A percentile compares a stretch with the other conserved stretches of the same genome.
phyloP scores from a whole-genome alignment of 2,113 vertebrate genomes.

The Butorides virescens region DNA sequence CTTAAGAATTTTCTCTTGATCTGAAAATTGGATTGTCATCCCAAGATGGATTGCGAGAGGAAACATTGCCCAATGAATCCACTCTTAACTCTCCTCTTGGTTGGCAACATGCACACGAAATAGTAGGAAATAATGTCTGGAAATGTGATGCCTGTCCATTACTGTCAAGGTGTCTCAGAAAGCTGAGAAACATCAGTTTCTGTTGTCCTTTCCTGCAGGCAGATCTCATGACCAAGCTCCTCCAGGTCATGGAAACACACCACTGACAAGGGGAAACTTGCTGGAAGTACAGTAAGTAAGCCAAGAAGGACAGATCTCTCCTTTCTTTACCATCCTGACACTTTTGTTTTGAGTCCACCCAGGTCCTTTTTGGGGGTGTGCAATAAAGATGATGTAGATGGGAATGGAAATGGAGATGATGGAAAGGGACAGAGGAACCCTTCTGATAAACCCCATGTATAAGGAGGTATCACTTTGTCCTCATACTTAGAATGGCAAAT shows the following conservation, averaged over 20 bases:
- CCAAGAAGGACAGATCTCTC: neutral
- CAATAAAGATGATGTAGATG: neutral
- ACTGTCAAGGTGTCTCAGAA: neutral
- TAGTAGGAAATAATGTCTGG: neutral
- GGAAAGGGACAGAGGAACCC: neutral
- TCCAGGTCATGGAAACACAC: neutral
- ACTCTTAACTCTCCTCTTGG: neutral
- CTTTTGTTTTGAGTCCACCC: neutral
- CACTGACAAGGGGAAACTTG: neutral
- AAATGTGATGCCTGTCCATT: neutral
- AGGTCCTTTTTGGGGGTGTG: neutral
- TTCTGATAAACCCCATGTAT: neutral
- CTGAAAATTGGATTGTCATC: slow-evolving; percentile 21
- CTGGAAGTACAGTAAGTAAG: neutral
- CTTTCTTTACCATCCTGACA: neutral
- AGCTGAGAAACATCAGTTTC: neutral
- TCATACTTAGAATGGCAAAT: neutral
- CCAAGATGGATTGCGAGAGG: slow-evolving; percentile 1
- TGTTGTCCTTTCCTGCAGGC: neutral
- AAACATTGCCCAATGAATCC: neutral
- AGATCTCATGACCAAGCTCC: neutral
- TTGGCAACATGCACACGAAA: neutral
- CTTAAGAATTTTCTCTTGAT: neutral
- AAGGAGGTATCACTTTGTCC: neutral
- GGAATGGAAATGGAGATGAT: too few species aligned